Percentiles rank a stretch among this genome's conserved stretches.
Evolutionary conservation across 2,888 invertebrate species (phyloP).

Genomic region (Hypselothyrea guttata): DNA sequence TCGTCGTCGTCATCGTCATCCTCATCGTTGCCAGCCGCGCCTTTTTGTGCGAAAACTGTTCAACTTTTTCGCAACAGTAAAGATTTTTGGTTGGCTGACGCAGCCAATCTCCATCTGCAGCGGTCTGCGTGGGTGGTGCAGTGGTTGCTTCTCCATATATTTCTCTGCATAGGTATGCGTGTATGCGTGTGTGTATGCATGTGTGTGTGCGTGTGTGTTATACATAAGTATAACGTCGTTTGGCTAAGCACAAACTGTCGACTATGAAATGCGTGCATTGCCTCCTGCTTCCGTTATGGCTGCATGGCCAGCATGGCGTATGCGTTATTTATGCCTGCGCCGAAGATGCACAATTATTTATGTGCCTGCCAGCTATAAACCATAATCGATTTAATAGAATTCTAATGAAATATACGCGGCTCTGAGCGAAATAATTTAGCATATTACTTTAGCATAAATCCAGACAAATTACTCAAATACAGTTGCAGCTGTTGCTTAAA

Average conservation of each 20-base stretch:
- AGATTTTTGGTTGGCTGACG: slow-evolving; percentile 79
- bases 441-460: not conserved
- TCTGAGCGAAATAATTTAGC: no score
- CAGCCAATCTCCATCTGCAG: slow-evolving; percentile 74
- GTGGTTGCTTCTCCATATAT: slow-evolving; percentile 17
- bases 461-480: not conserved
- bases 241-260: slow-evolving; percentile 54
- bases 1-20: slow-evolving; percentile 28
- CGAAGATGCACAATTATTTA: no score
- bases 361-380: slow-evolving; percentile 1
- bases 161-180: no score
- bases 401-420: no score
- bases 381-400: not conserved
- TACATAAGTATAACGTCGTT: slow-evolving; percentile 34
- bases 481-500: no score
- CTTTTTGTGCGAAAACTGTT: slow-evolving; percentile 73
- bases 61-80: slow-evolving; percentile 78
- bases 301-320: slow-evolving; percentile 51
- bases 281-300: not conserved
- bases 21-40: slow-evolving; percentile 60
- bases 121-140: slow-evolving; percentile 45
- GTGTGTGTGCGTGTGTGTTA: slow-evolving; percentile 16
- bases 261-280: slow-evolving; percentile 51
- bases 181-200: slow-evolving; percentile 19
- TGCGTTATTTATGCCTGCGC: slow-evolving; percentile 53